Evolutionary conservation across 2,888 invertebrate genomes (phyloP).

Genomic region (Hydropsyche betteni): DNA sequence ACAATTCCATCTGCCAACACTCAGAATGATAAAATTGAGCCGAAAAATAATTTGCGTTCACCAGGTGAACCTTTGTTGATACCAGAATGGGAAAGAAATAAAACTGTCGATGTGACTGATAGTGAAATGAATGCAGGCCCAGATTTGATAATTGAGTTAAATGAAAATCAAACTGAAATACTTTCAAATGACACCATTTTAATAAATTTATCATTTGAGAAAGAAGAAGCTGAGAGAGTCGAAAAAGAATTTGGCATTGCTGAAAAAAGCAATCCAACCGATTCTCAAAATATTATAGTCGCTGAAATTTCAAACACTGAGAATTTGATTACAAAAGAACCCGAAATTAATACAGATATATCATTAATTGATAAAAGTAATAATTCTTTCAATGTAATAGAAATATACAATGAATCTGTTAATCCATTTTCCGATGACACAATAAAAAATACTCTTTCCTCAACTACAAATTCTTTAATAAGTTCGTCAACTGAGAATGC

Average conservation of each 20-base stretch:
- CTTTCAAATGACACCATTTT: slow-evolving; percentile 18
- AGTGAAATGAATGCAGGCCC: slow-evolving; percentile 1
- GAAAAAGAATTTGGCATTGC: background rate
- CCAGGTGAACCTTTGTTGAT: slow-evolving; percentile 48
- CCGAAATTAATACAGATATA: slow-evolving; percentile 9
- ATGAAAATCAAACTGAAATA: slow-evolving; percentile 9
- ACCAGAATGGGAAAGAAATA: slow-evolving; percentile 51
- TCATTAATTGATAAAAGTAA: background rate
- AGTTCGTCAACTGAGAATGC: slow-evolving; percentile 22
- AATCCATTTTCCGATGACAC: slow-evolving; percentile 34
- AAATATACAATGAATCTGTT: background rate
- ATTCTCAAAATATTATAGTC: background rate
- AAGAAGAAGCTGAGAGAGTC: background rate
- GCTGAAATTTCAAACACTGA: background rate
- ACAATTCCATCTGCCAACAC: background rate
- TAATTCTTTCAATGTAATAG: background rate
- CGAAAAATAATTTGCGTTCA: slow-evolving; percentile 44
- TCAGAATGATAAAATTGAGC: slow-evolving; percentile 35
- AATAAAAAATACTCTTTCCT: slow-evolving; percentile 37
- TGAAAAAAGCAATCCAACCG: background rate
- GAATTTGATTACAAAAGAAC: slow-evolving; percentile 9
- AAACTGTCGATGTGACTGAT: slow-evolving; percentile 35
- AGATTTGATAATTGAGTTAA: slow-evolving; percentile 17
- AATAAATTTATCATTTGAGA: slow-evolving; percentile 3
- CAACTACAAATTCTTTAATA: slow-evolving; percentile 40